Base-by-base conservation (phyloP, 2,888 invertebrate genomes). In the Hydraecia micacea region DNA sequence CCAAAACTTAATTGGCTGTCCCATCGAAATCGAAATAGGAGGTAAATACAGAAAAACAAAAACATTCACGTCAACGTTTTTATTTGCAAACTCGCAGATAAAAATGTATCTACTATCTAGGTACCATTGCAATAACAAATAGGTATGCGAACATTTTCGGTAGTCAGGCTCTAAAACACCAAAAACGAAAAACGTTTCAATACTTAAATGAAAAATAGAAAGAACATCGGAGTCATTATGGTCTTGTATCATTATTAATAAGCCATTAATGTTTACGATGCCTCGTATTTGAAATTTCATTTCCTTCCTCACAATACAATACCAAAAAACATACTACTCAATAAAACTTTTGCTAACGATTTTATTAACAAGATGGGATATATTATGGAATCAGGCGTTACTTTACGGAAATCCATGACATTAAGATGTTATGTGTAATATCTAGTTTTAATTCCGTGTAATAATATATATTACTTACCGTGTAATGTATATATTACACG, bases 321-420 rank as follows among this genome's bases (percentile, higher is more conserved):
- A 32, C 36, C 36, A 39, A n/a, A n/a, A n/a, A n/a, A n/a, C n/a
- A n/a, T n/a, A n/a, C n/a, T n/a, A n/a, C n/a, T n/a, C n/a, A n/a
- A n/a, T n/a, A n/a, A n/a, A n/a, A n/a, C n/a, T n/a, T n/a, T n/a
- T n/a, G n/a, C n/a, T n/a, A n/a, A 39, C 42, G 21, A 32, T 62
- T 62, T 42, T 9, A 32, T 3, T 15, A 18, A 71, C 39, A 68
- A 36, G 21, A 60, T 77, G 28, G 21, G 65, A 81, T n/a, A n/a
- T n/a, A n/a, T n/a, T n/a, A n/a, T n/a, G n/a, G n/a, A n/a, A n/a
- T n/a, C n/a, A n/a, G n/a, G n/a, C n/a, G n/a, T n/a, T n/a, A n/a
- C n/a, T n/a, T n/a, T n/a, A n/a, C n/a, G n/a, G n/a, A n/a, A n/a
- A n/a, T n/a, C n/a, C n/a, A n/a, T n/a, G n/a, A n/a, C n/a, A n/a